Evolutionary conservation across 2,113 vertebrate species (phyloP).

Genomic region (Passer domesticus): DNA sequence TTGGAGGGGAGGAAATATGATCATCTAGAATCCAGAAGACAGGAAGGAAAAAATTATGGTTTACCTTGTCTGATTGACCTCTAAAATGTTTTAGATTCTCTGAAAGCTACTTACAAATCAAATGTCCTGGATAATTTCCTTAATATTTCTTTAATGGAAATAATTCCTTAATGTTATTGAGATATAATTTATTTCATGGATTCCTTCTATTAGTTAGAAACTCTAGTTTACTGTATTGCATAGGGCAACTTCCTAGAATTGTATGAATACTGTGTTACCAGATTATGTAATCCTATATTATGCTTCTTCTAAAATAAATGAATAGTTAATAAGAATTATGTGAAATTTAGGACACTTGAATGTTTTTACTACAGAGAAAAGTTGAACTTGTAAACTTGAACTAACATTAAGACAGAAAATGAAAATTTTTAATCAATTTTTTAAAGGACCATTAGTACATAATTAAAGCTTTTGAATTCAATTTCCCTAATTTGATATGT

Average conservation of each 20-base stretch:
- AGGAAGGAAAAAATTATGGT: neutral
- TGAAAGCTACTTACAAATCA: neutral
- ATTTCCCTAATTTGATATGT: neutral
- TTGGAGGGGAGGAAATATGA: neutral
- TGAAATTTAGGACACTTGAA: neutral
- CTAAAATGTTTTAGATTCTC: neutral
- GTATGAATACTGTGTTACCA: neutral
- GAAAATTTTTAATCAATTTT: neutral
- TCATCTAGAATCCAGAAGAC: neutral
- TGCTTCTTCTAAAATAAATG: neutral
- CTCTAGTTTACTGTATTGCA: neutral
- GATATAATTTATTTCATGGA: neutral
- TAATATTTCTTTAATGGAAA: neutral
- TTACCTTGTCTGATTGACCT: neutral
- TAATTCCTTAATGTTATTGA: neutral
- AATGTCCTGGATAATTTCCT: neutral
- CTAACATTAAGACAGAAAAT: neutral
- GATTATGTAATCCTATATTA: neutral
- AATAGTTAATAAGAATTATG: neutral
- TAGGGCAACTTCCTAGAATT: neutral
- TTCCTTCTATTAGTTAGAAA: neutral
- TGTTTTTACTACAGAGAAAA: neutral
- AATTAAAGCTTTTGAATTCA: neutral
- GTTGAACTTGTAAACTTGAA: neutral
- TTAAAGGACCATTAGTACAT: neutral